A percentile compares a stretch with the other conserved stretches of the same genome.
phyloP scores from a whole-genome alignment of 1,140 invertebrate species.

The Cyclina sinensis region DNA sequence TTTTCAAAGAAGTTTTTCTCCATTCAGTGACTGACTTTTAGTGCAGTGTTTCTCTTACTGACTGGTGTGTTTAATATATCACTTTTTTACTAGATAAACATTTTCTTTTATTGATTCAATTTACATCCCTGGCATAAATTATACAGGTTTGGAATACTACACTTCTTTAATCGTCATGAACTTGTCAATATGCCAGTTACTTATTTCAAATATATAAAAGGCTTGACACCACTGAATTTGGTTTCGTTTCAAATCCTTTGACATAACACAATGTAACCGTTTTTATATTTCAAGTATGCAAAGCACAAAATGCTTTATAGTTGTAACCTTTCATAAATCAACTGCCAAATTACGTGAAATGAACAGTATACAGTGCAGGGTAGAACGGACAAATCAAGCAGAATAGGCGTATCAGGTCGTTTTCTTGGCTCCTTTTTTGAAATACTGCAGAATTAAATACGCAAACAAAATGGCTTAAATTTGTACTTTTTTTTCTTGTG shows the following conservation, averaged over 20 bases:
- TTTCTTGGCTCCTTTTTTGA: background rate
- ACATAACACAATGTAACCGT: background rate
- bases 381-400: conserved; percentile 8
- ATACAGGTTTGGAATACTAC: no score
- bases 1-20: no score
- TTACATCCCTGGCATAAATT: no score
- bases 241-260: background rate
- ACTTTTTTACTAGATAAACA: no score
- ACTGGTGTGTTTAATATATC: no score
- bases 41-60: no score
- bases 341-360: conserved; percentile 13
- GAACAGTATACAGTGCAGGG: background rate
- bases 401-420: background rate
- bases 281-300: background rate
- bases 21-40: no score
- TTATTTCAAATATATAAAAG: background rate
- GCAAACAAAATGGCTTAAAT: background rate
- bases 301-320: background rate
- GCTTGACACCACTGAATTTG: background rate
- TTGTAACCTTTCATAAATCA: background rate
- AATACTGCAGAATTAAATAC: background rate
- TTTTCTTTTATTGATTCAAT: no score
- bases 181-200: background rate
- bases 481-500: background rate
- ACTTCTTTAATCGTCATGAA: no score